Percentiles rank a stretch among this genome's conserved stretches.
phyloP scores from a whole-genome alignment of 64 coral and sea anemone genomes.

The Actinia tenebrosa region DNA sequence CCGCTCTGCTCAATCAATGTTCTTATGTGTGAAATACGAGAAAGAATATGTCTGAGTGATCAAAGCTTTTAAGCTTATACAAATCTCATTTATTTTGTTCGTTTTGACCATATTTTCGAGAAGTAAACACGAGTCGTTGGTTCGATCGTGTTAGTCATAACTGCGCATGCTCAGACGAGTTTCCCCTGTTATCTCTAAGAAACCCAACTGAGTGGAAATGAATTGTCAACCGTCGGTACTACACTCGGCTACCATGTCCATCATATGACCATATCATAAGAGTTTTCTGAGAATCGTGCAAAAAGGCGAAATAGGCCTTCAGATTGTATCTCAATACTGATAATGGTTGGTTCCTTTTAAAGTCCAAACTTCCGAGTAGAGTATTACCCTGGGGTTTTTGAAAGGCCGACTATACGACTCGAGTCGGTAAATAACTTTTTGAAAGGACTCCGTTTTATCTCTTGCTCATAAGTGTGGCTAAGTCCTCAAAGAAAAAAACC shows the following conservation, averaged over 20 bases:
- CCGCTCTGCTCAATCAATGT: not conserved
- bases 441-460: constrained; percentile 22
- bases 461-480: constrained; percentile 10
- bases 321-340: constrained; percentile 21
- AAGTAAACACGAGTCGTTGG: not conserved
- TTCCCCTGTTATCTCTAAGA: constrained; percentile 23
- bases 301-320: constrained; percentile 33
- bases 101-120: not conserved
- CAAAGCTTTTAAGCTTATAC: constrained; percentile 7
- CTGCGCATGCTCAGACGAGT: constrained; percentile 19
- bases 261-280: constrained; percentile 26
- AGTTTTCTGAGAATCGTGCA: constrained; percentile 31
- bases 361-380: constrained; percentile 26
- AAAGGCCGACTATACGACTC: constrained; percentile 19
- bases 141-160: constrained; percentile 2
- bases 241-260: constrained; percentile 8
- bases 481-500: constrained; percentile 25
- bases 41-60: constrained; percentile 1
- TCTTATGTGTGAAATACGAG: constrained; percentile 12
- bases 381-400: constrained; percentile 8
- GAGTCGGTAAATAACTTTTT: constrained; percentile 6
- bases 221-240: constrained; percentile 16
- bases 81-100: not conserved
- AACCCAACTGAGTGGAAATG: constrained; percentile 23
- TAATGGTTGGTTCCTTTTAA: constrained; percentile 1